Base-by-base conservation (phyloP, 2,797 vertebrate species). In the Parotocinclus haroldoi region DNA sequence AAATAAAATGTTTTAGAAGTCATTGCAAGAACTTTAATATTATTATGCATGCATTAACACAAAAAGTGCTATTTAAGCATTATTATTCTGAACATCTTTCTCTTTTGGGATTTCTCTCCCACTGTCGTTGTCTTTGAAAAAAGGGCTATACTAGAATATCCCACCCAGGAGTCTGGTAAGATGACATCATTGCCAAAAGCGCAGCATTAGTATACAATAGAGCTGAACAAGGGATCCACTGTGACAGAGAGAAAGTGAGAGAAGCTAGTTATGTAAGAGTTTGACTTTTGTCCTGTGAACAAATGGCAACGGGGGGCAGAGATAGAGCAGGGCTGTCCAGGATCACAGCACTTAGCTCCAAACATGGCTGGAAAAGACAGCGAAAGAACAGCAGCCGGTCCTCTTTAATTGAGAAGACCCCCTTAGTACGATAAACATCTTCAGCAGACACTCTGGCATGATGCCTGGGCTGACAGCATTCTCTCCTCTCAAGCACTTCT, bases 251-350 rank as follows among this genome's bases (percentile, higher is more conserved):
- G 17, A 50, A 42, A 76, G 71, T 83, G 73, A 63, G 71, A 52
- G 54, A 79, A 64, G 50, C 65, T 4, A 12, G 66, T 90, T 90
- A 82, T 49, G 58, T 83, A 89, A 89, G 72, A n/a, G 70, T 77
- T 84, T 83, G 85, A 87, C 87, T 89, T 85, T 72, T 88, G 87
- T 84, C 89, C 87, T 87, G 85, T 88, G 85, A 87, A 89, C 86
- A 88, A 83, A 83, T 66, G 84, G 80, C 81, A 85, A 75, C 79
- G 74, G 72, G 63, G 57, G 38, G 55, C 66, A 78, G 78, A 82
- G 82, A 86, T 80, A 83, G 77, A 83, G 52, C 13, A 58, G 59
- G 71, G 51, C 66, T 61, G 39, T 78, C 71, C 77, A 62, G 72
- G 80, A 82, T 85, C 83, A 78, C 76, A 77, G 73, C 77, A 79